phyloP scores from a whole-genome alignment of 2,888 invertebrate species.

The Stenolophus ochropezus region DNA sequence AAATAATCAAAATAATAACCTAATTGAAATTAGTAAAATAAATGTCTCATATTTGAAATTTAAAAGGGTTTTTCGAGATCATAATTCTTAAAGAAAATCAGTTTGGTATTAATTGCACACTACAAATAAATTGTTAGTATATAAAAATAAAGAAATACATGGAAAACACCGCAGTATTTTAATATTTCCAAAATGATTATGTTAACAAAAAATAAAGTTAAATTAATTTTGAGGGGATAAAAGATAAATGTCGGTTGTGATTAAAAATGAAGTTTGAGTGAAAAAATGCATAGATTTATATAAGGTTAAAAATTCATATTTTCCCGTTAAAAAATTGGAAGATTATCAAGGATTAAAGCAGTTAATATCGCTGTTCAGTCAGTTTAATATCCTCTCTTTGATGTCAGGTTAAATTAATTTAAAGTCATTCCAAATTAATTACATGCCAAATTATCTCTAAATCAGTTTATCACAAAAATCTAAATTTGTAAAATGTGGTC shows the following conservation, averaged over 20 bases:
- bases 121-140: too few relatives aligned
- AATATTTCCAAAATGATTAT: neutral
- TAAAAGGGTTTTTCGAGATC: too few relatives aligned
- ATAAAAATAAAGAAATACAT: too few relatives aligned
- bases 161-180: too few relatives aligned
- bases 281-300: conserved; percentile 19
- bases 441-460: conserved; percentile 18
- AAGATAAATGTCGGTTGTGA: neutral
- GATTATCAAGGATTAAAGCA: conserved; percentile 27
- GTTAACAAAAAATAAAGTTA: neutral
- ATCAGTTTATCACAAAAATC: conserved; percentile 7
- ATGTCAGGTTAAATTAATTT: conserved; percentile 18
- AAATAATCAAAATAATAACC: too few relatives aligned
- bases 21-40: too few relatives aligned
- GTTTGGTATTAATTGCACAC: too few relatives aligned
- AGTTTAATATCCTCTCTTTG: conserved; percentile 22
- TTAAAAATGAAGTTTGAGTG: conserved; percentile 1
- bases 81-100: too few relatives aligned
- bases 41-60: too few relatives aligned
- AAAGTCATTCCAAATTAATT: conserved; percentile 11
- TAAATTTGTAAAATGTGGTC: neutral
- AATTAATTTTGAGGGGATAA: neutral
- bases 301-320: conserved; percentile 15
- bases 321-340: conserved; percentile 24
- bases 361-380: conserved; percentile 8